Conservation (phyloP, 2,888 invertebrate species). For the Iphiclides podalirius region DNA sequence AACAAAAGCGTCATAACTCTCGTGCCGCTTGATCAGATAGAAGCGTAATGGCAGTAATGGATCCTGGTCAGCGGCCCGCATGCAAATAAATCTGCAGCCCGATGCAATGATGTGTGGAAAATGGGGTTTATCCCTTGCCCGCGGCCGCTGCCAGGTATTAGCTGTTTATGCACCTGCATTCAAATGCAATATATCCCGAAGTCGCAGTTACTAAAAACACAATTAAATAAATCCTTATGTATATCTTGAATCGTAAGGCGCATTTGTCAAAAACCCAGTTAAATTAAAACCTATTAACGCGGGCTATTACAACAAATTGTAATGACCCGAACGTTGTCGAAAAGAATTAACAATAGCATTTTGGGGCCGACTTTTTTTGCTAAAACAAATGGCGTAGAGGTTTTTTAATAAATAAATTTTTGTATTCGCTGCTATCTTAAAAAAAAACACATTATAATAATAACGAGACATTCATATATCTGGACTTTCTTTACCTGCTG, state of each 20-base stretch:
- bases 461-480: conserved; percentile 23
- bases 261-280: no score
- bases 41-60: conserved; percentile 77
- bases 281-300: no score
- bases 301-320: no score
- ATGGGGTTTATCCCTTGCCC: conserved; percentile 70
- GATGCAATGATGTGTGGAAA: conserved; percentile 81
- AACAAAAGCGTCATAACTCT: conserved; percentile 77
- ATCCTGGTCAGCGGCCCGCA: conserved; percentile 81
- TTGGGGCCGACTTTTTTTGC: conserved; percentile 21
- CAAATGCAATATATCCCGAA: neutral
- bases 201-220: no score
- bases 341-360: neutral
- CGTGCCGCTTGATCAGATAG: conserved; percentile 76
- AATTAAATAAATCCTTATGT: no score
- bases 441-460: neutral
- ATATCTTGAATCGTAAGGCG: no score
- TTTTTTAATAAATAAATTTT: no score
- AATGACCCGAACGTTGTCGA: no score
- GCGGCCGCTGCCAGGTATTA: conserved; percentile 34
- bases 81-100: conserved; percentile 80
- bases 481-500: conserved; percentile 59
- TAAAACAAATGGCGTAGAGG: conserved; percentile 22
- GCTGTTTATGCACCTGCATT: conserved; percentile 25
- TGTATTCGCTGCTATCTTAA: no score